Percentiles rank a stretch among this genome's conserved stretches.
Evolutionary conservation across 2,888 invertebrate species (phyloP).

Genomic region (Apomyelois bistriatella): DNA sequence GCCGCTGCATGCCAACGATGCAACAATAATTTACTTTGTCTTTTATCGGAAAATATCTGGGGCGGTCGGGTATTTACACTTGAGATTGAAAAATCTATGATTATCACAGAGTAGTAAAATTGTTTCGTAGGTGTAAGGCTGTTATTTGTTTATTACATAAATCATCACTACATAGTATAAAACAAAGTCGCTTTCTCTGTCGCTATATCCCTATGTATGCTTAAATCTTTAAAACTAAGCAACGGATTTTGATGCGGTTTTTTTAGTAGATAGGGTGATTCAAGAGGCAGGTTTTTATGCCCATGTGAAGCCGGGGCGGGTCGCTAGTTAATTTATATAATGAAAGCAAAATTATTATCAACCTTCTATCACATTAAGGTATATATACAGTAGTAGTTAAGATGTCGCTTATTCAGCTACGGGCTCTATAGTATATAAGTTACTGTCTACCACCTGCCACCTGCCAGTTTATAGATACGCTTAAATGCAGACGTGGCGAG

Average conservation of each 20-base stretch:
- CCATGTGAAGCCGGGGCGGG: too few species aligned
- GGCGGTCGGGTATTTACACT: neutral
- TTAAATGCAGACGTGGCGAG: neutral
- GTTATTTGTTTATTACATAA: too few species aligned
- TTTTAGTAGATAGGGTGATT: too few species aligned
- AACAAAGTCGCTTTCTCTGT: too few species aligned
- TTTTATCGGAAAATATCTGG: neutral
- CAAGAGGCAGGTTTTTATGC: too few species aligned
- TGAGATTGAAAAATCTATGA: neutral
- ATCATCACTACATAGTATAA: too few species aligned
- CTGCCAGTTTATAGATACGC: neutral
- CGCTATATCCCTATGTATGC: too few species aligned
- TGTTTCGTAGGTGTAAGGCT: neutral
- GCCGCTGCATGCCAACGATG: conserved; percentile 7
- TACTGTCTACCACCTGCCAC: neutral
- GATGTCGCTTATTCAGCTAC: neutral
- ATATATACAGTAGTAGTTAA: too few species aligned
- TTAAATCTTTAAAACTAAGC: too few species aligned
- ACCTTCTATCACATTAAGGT: too few species aligned
- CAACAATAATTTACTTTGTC: conserved; percentile 4
- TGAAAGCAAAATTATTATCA: neutral
- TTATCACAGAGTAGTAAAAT: neutral
- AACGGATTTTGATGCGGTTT: too few species aligned
- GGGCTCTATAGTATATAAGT: neutral
- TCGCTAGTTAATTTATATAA: too few species aligned